Base-by-base conservation (phyloP, 1,140 invertebrate genomes). In the Lanistes nyassanus region DNA sequence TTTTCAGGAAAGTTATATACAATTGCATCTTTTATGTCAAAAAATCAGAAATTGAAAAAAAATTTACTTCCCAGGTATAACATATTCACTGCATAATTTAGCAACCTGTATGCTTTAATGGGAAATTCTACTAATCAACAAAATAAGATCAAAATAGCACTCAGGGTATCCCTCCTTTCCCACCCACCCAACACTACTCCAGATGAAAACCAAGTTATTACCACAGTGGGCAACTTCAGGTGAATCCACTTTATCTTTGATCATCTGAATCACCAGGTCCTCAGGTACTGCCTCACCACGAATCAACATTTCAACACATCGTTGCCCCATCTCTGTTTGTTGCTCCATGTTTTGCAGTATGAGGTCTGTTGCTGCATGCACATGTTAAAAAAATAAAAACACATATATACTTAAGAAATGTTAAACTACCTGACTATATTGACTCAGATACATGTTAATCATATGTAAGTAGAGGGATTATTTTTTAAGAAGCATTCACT, bases 201-300 rank as follows among this genome's bases (percentile, higher is more conserved):
- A 71, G 29, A 58, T 19, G 60, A n/a, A 69, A 21, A 70, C 6
- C 19, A 16, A 23, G 19, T 39, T 75, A 80, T 76, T 74, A 88
- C 88, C 89, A 84, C 88, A 88, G 81, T 89, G 87, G 55, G 84
- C 84, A 31, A 90, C 88, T 80, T 90, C 88, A 26, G 87, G 87
- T 6, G 88, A 89, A 65, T 89, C 85, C 26, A 90, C 80, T 84
- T 90, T 90, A 21, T 89, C 84, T 67, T 89, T 84, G 9, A 90
- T 77, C 81, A 89, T 84, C 75, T 87, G 85, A 11, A 86, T 77
- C 6, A 87, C 85, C 77, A 89, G 82, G 23, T 87, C 84, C 77
- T 89, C 88, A 47, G 86, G 80, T 37, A 90, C 80, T 23, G 87
- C 82, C 75, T 89, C 88, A 36, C 89, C 89, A 62, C 83, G 81